Percentiles rank a stretch among this genome's conserved stretches.
phyloP scores from a whole-genome alignment of 2,113 vertebrate species.

The Esox niger region DNA sequence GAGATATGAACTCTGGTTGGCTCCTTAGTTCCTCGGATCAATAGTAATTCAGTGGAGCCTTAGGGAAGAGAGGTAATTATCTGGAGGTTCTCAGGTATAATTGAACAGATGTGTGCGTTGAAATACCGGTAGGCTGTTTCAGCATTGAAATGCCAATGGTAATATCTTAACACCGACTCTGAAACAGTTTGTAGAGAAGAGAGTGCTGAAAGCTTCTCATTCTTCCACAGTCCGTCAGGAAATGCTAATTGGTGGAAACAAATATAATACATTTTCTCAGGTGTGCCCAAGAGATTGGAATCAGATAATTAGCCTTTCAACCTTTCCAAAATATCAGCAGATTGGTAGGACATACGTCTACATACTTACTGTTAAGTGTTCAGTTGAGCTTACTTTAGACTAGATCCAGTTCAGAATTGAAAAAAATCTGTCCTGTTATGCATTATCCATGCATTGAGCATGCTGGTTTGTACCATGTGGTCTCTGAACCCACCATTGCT shows the following conservation, averaged over 20 bases:
- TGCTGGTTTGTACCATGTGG: slow-evolving; percentile 44
- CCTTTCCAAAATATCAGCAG: slow-evolving; percentile 33
- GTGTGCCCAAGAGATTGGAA: slow-evolving; percentile 37
- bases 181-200: slow-evolving; percentile 30
- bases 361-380: slow-evolving; percentile 24
- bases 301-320: slow-evolving; percentile 60
- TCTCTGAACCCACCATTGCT: slow-evolving; percentile 41
- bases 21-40: slow-evolving; percentile 46
- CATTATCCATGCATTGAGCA: slow-evolving; percentile 57
- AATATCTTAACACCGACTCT: slow-evolving; percentile 39
- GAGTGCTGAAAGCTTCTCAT: not conserved
- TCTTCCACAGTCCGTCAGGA: slow-evolving; percentile 13
- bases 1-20: slow-evolving; percentile 34
- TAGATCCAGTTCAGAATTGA: slow-evolving; percentile 46
- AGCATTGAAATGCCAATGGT: slow-evolving; percentile 47
- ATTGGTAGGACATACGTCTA: slow-evolving; percentile 25
- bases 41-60: slow-evolving; percentile 57
- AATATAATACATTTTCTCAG: slow-evolving; percentile 10
- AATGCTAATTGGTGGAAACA: slow-evolving; percentile 31
- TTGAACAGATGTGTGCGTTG: slow-evolving; percentile 64
- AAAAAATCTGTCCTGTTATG: slow-evolving; percentile 43
- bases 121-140: slow-evolving; percentile 49
- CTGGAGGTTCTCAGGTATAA: slow-evolving; percentile 59
- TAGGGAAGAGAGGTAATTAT: slow-evolving; percentile 64
- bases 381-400: slow-evolving; percentile 11